phyloP scores from a whole-genome alignment of 2,113 vertebrate genomes.

The Myotis yumanensis region DNA sequence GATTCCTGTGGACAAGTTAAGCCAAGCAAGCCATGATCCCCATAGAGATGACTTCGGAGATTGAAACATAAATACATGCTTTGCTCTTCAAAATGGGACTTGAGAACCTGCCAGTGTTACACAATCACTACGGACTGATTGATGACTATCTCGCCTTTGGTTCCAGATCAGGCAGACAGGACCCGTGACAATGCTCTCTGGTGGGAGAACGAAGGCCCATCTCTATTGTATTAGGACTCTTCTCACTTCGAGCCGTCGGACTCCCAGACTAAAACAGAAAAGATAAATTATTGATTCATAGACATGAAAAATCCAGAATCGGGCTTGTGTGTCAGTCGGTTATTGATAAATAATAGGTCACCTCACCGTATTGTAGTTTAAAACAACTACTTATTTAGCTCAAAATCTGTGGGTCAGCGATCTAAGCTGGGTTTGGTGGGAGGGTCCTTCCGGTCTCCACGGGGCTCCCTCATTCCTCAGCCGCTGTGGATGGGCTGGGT shows the following conservation, averaged over 20 bases:
- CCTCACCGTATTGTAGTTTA: neutral
- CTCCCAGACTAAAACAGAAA: neutral
- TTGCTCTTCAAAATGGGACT: neutral
- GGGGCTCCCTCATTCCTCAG: neutral
- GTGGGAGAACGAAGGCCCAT: neutral
- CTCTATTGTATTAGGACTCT: neutral
- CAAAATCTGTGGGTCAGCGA: neutral
- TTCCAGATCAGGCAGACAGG: neutral
- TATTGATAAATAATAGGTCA: neutral
- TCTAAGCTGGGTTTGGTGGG: neutral
- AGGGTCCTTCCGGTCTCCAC: neutral
- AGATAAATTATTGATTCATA: neutral
- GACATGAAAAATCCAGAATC: neutral
- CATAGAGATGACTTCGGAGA: neutral
- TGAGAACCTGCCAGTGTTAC: neutral
- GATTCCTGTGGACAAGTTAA: neutral
- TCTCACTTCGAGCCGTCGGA: conserved; percentile 9
- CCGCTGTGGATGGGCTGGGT: too few relatives aligned
- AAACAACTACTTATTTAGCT: neutral
- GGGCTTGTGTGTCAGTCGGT: neutral
- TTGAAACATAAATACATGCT: neutral
- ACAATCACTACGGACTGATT: neutral
- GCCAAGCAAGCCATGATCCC: neutral
- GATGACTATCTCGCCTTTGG: neutral
- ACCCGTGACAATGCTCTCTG: neutral